Base-by-base conservation (phyloP, 2,888 invertebrate genomes). In the Leucozona laternaria region DNA sequence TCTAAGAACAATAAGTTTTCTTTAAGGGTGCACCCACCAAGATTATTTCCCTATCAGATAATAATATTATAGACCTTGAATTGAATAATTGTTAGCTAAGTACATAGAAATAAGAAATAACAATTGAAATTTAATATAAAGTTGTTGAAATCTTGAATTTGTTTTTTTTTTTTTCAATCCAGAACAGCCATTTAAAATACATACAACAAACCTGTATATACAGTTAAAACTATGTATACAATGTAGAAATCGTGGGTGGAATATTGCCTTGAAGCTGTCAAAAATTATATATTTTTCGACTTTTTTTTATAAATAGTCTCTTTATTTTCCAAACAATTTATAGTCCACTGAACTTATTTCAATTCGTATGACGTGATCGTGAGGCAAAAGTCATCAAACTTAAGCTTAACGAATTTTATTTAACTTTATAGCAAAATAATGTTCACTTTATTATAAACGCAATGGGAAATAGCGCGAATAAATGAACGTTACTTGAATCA, bases 321-420 rank as follows among this genome's bases (percentile, higher is more conserved):
- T 58, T 68, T 28, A 15, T 58, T 76, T 43, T 70, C 48, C 53
- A 50, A 72, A 73, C 72, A 80, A 78, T 72, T 81, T 81, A 70
- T 22, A 81, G 85, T 81, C 68, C 85, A 85, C 57, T 81, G 85
- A 85, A 85, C 85, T 81, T 31, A 50, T 70, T 81, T 45, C 15
- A 20, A 60, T 37, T 37, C 13, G 3, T 13, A 31, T 34, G 50
- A 34, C 20, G 50, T 71, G 13, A 45, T 48, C 76, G n/a, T n/a
- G 64, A 66, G 64, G 57, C 73, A 81, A 73, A 79, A 78, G 77
- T 85, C 81, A 81, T 62, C 81, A 77, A 81, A 81, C 85, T 68
- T 77, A 70, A 85, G 81, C 77, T 85, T 85, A 85, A 81, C 73
- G 77, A 85, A 81, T 81, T 81, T 72, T 78, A 62, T 72, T 81